These are phyloP conservation scores for Sarcophaga peregrina DNA, from an alignment of 1,140 invertebrate species.

Conservation along the genomic window DNA sequence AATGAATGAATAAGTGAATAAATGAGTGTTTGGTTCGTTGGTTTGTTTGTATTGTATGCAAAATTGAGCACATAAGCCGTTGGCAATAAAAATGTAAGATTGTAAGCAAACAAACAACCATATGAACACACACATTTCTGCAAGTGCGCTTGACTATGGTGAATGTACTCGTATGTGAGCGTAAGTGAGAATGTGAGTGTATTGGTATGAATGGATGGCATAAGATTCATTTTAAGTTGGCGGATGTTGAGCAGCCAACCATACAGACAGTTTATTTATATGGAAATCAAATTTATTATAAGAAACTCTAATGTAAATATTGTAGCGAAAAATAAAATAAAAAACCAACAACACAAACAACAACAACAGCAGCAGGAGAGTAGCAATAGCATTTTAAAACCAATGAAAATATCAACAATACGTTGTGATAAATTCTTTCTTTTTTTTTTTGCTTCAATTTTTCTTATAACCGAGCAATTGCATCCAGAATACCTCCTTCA, in stretches of 20 bases:
- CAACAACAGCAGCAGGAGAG: not conserved
- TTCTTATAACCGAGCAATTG: not conserved
- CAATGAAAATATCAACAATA: not conserved
- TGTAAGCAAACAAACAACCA: not conserved
- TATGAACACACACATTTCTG: too few species aligned
- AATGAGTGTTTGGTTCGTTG: not conserved
- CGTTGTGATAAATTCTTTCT: not conserved
- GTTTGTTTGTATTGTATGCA: conserved; percentile 27
- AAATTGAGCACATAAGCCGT: conserved; percentile 24
- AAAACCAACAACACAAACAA: not conserved
- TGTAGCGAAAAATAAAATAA: not conserved
- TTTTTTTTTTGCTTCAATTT: not conserved
- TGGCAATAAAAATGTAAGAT: conserved; percentile 9
- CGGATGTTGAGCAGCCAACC: conserved; percentile 38
- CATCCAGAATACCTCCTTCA: not conserved
- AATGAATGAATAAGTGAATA: not conserved
- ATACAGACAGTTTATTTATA: conserved; percentile 39
- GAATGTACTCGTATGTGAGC: not conserved
- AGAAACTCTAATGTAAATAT: conserved; percentile 32
- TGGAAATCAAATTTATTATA: conserved; percentile 40
- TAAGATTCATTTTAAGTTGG: conserved; percentile 35
- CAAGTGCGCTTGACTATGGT: not conserved
- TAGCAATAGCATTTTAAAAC: too few species aligned
- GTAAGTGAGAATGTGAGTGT: not conserved
- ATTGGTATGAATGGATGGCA: not conserved